These are phyloP conservation scores for Cepphus grylle DNA, from an alignment of 2,113 vertebrate species.

Conservation along the genomic window DNA sequence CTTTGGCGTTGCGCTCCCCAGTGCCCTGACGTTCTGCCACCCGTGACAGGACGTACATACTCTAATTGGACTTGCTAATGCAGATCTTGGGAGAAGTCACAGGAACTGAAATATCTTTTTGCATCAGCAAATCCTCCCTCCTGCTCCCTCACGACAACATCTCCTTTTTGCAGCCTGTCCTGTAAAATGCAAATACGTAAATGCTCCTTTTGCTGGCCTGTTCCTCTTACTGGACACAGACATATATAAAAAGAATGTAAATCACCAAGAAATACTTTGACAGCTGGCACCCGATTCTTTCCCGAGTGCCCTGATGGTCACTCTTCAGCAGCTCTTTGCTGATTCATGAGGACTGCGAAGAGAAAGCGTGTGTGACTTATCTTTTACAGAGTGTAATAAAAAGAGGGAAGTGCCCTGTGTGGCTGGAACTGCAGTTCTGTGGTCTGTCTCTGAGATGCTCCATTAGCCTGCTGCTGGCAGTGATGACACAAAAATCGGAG, in stretches of 20 bases:
- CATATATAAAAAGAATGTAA: slow-evolving; percentile 14
- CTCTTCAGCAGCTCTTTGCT: slow-evolving; percentile 68
- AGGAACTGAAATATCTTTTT: neutral
- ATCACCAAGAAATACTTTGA: slow-evolving; percentile 49
- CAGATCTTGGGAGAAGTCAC: slow-evolving; percentile 7
- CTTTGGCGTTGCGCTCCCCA: neutral
- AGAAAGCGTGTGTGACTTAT: slow-evolving; percentile 72
- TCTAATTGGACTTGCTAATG: slow-evolving; percentile 18
- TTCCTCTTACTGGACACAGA: neutral
- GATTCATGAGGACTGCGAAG: slow-evolving; percentile 73
- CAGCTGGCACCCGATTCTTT: slow-evolving; percentile 46
- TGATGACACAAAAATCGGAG: slow-evolving; percentile 53
- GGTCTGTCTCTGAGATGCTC: slow-evolving; percentile 54
- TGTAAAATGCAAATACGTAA: slow-evolving; percentile 26
- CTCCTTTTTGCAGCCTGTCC: slow-evolving; percentile 6
- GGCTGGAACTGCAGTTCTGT: slow-evolving; percentile 45
- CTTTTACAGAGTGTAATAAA: slow-evolving; percentile 47
- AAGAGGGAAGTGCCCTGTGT: slow-evolving; percentile 52
- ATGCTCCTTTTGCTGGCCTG: neutral
- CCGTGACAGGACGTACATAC: neutral
- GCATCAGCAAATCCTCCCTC: neutral
- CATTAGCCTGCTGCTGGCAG: slow-evolving; percentile 63
- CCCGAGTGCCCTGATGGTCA: slow-evolving; percentile 23
- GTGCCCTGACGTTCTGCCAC: neutral
- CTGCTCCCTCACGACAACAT: neutral